Evolutionary conservation across 37 sponge, comb jelly and placozoan species (phyloP).

Genomic region (Haliclona indistincta): DNA sequence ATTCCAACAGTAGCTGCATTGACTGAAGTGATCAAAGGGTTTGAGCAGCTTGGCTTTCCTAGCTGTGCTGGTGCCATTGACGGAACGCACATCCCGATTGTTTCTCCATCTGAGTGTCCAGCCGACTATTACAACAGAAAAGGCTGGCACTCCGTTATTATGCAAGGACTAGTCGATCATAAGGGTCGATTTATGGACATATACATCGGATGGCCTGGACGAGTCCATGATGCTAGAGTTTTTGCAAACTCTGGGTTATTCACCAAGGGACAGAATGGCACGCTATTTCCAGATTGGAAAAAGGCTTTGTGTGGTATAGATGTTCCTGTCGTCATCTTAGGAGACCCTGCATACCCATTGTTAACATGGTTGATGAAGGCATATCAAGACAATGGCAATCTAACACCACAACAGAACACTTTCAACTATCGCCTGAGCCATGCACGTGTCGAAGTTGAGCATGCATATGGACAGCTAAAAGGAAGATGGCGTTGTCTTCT

Average conservation of each 20-base stretch:
- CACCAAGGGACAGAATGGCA: not conserved
- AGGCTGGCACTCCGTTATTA: slow-evolving; percentile 10
- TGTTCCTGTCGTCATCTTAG: slow-evolving; percentile 35
- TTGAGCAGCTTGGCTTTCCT: slow-evolving; percentile 19
- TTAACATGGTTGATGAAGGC: slow-evolving; percentile 55
- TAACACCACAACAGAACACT: slow-evolving; percentile 13
- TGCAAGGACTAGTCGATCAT: slow-evolving; percentile 16
- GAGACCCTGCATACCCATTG: slow-evolving; percentile 51
- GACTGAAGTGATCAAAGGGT: slow-evolving; percentile 15
- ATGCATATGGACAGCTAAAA: slow-evolving; percentile 42
- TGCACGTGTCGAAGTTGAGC: slow-evolving; percentile 22
- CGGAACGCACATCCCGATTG: slow-evolving; percentile 28
- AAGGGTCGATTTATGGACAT: slow-evolving; percentile 9
- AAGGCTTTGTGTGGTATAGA: not conserved
- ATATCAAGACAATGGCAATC: slow-evolving; percentile 7
- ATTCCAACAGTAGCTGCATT: too few species aligned
- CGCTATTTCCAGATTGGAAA: slow-evolving; percentile 19
- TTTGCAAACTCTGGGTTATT: slow-evolving; percentile 21
- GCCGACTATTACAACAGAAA: slow-evolving; percentile 41
- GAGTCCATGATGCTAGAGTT: slow-evolving; percentile 28
- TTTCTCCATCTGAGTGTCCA: slow-evolving; percentile 6
- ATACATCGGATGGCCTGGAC: slow-evolving; percentile 19
- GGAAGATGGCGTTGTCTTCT: slow-evolving; percentile 42
- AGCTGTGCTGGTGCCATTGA: slow-evolving; percentile 26
- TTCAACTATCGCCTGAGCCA: slow-evolving; percentile 33